Evolutionary conservation across 2,888 invertebrate species (phyloP).

Genomic region (Leucophora obtusa): DNA sequence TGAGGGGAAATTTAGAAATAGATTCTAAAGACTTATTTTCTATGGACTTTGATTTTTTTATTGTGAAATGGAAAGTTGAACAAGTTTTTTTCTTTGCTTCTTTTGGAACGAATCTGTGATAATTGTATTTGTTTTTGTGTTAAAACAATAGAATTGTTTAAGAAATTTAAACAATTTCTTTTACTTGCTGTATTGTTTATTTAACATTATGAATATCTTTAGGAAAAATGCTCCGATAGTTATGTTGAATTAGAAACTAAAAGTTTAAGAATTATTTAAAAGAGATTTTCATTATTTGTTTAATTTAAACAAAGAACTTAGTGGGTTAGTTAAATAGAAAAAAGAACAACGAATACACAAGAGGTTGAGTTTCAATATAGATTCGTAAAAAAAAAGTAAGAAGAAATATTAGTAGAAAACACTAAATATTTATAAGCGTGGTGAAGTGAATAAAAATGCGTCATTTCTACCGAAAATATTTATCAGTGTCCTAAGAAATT

Average conservation of each 20-base stretch:
- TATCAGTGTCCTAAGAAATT: too few species aligned
- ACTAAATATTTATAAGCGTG: too few species aligned
- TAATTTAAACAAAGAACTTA: not conserved
- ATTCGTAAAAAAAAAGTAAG: not conserved
- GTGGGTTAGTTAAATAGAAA: not conserved
- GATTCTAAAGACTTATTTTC: not conserved
- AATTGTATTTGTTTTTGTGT: not conserved
- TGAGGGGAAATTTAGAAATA: not conserved
- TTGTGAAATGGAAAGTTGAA: not conserved
- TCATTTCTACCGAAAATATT: too few species aligned
- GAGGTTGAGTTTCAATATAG: not conserved
- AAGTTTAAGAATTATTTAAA: not conserved
- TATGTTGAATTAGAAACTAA: not conserved
- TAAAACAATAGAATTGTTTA: not conserved
- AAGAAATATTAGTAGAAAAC: too few species aligned
- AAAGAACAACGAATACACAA: not conserved
- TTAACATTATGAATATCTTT: conserved; percentile 4
- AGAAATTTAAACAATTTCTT: not conserved
- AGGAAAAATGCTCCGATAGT: not conserved
- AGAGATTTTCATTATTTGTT: not conserved
- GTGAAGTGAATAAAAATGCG: too few species aligned
- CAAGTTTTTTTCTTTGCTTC: too few species aligned
- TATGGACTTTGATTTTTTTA: not conserved
- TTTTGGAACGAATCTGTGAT: not conserved
- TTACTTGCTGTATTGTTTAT: not conserved